Evolutionary conservation across 1,140 invertebrate species (phyloP).

Genomic region (Ruditapes philippinarum): DNA sequence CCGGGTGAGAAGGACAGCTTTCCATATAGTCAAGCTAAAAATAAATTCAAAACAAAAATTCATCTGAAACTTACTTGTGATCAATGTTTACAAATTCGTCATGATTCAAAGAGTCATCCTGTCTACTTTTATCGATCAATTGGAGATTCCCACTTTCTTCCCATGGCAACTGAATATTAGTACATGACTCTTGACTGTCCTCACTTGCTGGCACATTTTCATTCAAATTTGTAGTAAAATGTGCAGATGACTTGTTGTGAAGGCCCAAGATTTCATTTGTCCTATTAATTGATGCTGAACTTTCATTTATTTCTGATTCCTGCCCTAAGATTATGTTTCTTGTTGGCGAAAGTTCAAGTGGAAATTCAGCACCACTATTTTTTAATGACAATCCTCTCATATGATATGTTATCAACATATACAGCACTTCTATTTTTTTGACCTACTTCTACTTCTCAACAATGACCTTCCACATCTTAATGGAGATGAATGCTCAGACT

Average conservation of each 20-base stretch:
- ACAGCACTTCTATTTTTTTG: constrained; percentile 47
- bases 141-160: constrained; percentile 30
- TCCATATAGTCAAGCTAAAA: too few species aligned
- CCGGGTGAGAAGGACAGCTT: too few species aligned
- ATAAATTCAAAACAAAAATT: too few species aligned
- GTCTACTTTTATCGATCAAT: not conserved
- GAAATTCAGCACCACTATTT: constrained; percentile 32
- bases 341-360: constrained; percentile 49
- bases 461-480: not conserved
- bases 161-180: constrained; percentile 44
- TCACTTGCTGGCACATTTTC: not conserved
- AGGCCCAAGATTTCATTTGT: not conserved
- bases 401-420: not conserved
- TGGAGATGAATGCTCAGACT: constrained; percentile 16
- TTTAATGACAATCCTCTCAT: constrained; percentile 22
- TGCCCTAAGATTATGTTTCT: constrained; percentile 13
- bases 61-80: constrained; percentile 62
- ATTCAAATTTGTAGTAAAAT: not conserved
- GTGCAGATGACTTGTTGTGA: constrained; percentile 7
- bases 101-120: constrained; percentile 59
- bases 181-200: not conserved
- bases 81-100: constrained; percentile 65
- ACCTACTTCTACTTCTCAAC: not conserved
- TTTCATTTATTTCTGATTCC: not conserved
- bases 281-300: not conserved